Conservation (phyloP, 2,113 vertebrate species). For the Gyps fulvus region DNA sequence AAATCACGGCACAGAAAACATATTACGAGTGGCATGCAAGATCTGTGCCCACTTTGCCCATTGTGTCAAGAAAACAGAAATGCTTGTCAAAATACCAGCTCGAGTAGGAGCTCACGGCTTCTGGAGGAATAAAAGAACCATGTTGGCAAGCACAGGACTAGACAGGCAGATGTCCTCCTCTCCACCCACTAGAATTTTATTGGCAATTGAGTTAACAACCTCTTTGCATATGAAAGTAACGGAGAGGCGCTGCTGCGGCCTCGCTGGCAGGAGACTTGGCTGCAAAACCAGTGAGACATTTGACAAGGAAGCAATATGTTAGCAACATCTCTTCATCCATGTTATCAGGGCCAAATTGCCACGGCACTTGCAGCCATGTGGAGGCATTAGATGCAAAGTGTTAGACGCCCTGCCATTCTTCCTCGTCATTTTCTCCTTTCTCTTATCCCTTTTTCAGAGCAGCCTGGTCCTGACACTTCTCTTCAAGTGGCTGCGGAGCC, state of each 20-base stretch:
- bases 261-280: slow-evolving; percentile 64
- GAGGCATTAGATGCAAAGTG: slow-evolving; percentile 63
- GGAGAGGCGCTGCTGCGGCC: slow-evolving; percentile 51
- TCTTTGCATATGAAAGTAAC: slow-evolving; percentile 67
- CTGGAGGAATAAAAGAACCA: slow-evolving; percentile 60
- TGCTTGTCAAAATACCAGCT: slow-evolving; percentile 66
- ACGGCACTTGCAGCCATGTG: slow-evolving; percentile 58
- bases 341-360: slow-evolving; percentile 59
- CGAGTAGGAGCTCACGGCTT: slow-evolving; percentile 36
- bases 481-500: not conserved
- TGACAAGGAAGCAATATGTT: slow-evolving; percentile 68
- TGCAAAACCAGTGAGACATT: slow-evolving; percentile 67
- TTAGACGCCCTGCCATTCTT: slow-evolving; percentile 66
- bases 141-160: slow-evolving; percentile 57
- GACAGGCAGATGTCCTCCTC: slow-evolving; percentile 69
- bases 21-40: slow-evolving; percentile 26
- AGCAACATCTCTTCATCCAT: slow-evolving; percentile 50
- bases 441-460: not conserved
- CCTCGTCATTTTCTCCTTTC: not conserved
- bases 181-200: slow-evolving; percentile 67
- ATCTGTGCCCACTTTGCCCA: slow-evolving; percentile 49
- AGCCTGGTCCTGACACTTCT: slow-evolving; percentile 40
- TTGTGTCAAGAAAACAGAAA: slow-evolving; percentile 67
- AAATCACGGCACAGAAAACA: not conserved
- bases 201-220: slow-evolving; percentile 66